Evolutionary conservation across 2,797 vertebrate genomes (phyloP), one percentile per base, ranked within the genome.

Genomic region (Onychomys torridus): DNA sequence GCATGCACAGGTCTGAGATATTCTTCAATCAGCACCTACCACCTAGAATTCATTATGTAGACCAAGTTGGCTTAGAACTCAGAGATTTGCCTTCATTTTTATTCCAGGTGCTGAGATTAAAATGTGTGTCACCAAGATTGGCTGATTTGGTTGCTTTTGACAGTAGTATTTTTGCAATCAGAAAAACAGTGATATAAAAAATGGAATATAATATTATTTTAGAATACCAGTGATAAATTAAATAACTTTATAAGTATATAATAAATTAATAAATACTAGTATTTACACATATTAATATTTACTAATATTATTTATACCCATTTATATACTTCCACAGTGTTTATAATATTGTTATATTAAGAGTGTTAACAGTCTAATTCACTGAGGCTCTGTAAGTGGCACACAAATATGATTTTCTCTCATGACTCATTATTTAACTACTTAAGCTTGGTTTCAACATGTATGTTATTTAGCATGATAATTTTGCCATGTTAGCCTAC

Each of bases 401-500:
- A 17, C 29, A 14, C 37, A 90, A 61, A 29, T 75, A 14, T 14
- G 76, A 43, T 37, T 81, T 40, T 84, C 90, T 69, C 57, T 90
- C 75, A 93, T 27, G 49, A 81, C 13, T 49, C 43, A 34, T 94
- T 81, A 79, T 79, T 84, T 94, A 84, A 90, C 77, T 29, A 77
- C 5, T 85, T 94, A 91, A 87, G 69, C 23, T 95, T 85, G 32
- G 5, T 90, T 96, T 90, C 89, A 34, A 92, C 40, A 25, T 95
- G 71, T 19, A n/a, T 91, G 8, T 25, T 81, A 61, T 55, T 32
- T 90, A 90, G 75, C 32, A 69, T 25, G 73, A 34, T 29, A 37
- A 81, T 78, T 96, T 61, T 52, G 25, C 91, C 37, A 46, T 87
- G 40, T 55, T 84, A 27, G 14, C 40, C 32, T 65, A 78, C 0